Evolutionary conservation across 2,113 vertebrate genomes (phyloP), one percentile per base, ranked within the genome.

Genomic region (Paraplagusia blochii): DNA sequence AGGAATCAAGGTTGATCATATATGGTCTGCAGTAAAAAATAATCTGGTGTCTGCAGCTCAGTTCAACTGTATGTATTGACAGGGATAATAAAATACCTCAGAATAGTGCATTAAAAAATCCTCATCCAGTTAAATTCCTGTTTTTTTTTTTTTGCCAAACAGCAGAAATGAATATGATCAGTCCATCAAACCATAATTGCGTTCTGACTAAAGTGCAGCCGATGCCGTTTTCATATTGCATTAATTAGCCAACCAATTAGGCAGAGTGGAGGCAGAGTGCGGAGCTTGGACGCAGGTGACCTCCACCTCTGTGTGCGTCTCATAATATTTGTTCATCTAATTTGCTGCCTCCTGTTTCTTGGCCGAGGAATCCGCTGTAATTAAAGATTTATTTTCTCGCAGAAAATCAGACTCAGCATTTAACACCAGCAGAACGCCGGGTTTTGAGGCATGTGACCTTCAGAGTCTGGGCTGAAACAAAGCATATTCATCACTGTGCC

Each of bases 211-310:
- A 22, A 35, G 50, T 13, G 58, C 43, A 45, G 45, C 56, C 58
- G 54, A 72, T 64, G 53, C 50, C 58, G 53, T 69, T 74, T 80
- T 69, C 63, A 68, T 79, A 74, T 76, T 44, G 35, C 63, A 77
- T 76, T 71, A 87, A 88, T 88, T 86, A 85, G 73, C 61, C 34
- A 44, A 58, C 56, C 79, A 84, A 85, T 89, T 82, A 73, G 53
- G 66, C 76, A 62, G 72, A 85, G 84, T 55, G 81, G 54, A 63
- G 62, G 19, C 13, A 50, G 52, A 1, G 6, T 40, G 49, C 9
- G 55, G 56, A 67, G 58, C 54, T 12, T 53, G 48, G 66, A 70
- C 33, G 44, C 66, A 76, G 53, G 60, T 60, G 62, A 55, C 56
- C 44, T 9, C 29, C 18, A 46, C 14, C 55, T 65, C 57, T 45